These are phyloP conservation scores for Podarcis lilfordi DNA, from an alignment of 2,797 vertebrate species.

Conservation along the genomic window DNA sequence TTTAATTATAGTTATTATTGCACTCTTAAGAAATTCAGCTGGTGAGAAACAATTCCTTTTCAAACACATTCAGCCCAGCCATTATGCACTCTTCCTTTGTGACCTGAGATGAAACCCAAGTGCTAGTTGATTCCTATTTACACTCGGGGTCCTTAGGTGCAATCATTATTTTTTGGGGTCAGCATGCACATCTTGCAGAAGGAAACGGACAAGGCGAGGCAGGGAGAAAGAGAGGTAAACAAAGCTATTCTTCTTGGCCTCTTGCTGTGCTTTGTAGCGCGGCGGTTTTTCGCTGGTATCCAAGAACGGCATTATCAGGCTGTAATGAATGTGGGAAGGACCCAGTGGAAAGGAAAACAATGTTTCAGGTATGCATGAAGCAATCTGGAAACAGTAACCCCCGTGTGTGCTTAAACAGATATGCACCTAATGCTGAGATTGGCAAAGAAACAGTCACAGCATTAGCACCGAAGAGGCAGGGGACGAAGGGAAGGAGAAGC, in stretches of 20 bases:
- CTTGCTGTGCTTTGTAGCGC: not conserved
- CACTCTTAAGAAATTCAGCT: constrained; percentile 67
- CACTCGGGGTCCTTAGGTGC: not conserved
- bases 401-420: constrained; percentile 44
- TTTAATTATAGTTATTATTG: constrained; percentile 72
- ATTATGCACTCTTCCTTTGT: not conserved
- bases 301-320: constrained; percentile 57
- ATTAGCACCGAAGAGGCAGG: not conserved
- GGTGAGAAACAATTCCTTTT: constrained; percentile 59
- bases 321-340: constrained; percentile 52
- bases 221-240: constrained; percentile 12
- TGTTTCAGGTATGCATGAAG: constrained; percentile 30
- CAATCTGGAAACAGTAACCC: constrained; percentile 45
- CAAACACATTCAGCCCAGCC: constrained; percentile 37
- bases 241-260: constrained; percentile 41
- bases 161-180: constrained; percentile 35
- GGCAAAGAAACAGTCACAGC: constrained; percentile 35
- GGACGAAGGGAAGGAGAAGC: not conserved
- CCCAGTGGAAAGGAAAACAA: constrained; percentile 44
- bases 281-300: constrained; percentile 50
- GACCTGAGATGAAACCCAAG: constrained; percentile 29
- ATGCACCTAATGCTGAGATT: constrained; percentile 15
- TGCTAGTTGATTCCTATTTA: not conserved
- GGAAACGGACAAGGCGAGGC: constrained; percentile 19
- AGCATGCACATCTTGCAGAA: constrained; percentile 24